Conservation (phyloP, 2,888 invertebrate genomes). For the Thymelicus sylvestris region DNA sequence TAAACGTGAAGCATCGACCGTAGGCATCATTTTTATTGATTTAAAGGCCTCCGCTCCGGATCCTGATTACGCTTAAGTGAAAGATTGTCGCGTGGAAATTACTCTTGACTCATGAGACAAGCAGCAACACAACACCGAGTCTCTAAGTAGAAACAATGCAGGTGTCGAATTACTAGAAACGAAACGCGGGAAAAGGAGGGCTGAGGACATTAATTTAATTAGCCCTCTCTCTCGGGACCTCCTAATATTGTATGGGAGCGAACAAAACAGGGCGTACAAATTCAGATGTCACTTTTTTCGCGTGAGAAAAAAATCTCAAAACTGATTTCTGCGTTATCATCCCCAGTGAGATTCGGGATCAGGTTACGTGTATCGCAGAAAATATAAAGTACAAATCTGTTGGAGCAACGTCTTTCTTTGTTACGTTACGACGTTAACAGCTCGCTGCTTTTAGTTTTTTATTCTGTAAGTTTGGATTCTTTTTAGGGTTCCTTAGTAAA, state of each 20-base stretch:
- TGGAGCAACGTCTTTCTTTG: conserved; percentile 32
- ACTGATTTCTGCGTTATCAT: conserved; percentile 72
- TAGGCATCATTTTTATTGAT: conserved; percentile 29
- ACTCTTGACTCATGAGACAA: conserved; percentile 36
- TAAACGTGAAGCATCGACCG: conserved; percentile 2
- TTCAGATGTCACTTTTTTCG: conserved; percentile 80
- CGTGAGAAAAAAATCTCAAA: conserved; percentile 83
- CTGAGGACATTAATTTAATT: conserved; percentile 83
- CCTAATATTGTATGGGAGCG: conserved; percentile 79
- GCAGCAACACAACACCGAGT: conserved; percentile 34
- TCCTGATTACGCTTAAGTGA: conserved; percentile 37
- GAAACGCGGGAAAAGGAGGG: conserved; percentile 72
- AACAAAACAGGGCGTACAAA: conserved; percentile 68
- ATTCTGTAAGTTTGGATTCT: background rate
- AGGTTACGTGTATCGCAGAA: conserved; percentile 60
- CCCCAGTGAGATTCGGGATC: conserved; percentile 67
- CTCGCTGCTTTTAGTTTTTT: conserved; percentile 13
- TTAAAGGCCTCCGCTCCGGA: conserved; percentile 29
- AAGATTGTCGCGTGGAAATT: conserved; percentile 38
- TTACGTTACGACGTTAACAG: conserved; percentile 29
- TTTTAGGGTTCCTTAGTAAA: too few relatives aligned
- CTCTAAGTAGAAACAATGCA: conserved; percentile 71
- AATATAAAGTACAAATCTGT: conserved; percentile 72
- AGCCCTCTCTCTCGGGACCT: conserved; percentile 73
- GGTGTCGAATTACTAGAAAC: conserved; percentile 80